Evolutionary conservation across 2,797 vertebrate species (phyloP), one percentile per base, ranked within the genome.

Genomic region (Helarctos malayanus): DNA sequence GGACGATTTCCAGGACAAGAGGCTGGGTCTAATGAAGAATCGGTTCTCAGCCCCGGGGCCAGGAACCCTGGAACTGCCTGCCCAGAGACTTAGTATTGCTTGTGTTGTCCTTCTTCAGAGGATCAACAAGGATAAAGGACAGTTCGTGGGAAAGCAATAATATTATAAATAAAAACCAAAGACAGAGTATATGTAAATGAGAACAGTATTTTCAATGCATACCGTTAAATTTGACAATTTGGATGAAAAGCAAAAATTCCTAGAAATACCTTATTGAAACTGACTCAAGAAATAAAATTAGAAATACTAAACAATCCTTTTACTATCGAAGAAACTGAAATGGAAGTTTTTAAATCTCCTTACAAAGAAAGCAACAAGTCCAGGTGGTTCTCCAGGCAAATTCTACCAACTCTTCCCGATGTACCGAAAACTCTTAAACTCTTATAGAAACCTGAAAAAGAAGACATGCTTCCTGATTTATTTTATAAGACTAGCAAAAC

Each of bases 261-360:
- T 82, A 65, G 32, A 96, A 86, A 78, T 61, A 16, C 13, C n/a
- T 81, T 68, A 85, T 25, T 65, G 41, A 65, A 75, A 56, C 7
- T 76, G 80, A 93, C 29, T 78, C 7, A 68, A 80, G 32, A 92
- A 80, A 89, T 49, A 92, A 57, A 95, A 79, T 84, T 35, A 65
- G 63, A 95, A 81, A 85, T 69, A 68, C 18, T 45, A 78, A 88
- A 68, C 14, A 85, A n/a, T 81, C 75, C 78, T 32, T 21, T 52
- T 81, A 32, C 14, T 59, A 75, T 45, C 57, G 68, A 93, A 75
- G 14, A 82, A 23, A 52, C 14, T 21, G 7, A 59, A 61, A 11
- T 11, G 52, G 27, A 88, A 65, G n/a, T 68, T 80, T 89, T 19
- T 3, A 47, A 79, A 52, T 89, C n/a, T 78, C 47, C 35, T 27